phyloP scores from a whole-genome alignment of 2,888 invertebrate species.

The Cistogaster globosa region DNA sequence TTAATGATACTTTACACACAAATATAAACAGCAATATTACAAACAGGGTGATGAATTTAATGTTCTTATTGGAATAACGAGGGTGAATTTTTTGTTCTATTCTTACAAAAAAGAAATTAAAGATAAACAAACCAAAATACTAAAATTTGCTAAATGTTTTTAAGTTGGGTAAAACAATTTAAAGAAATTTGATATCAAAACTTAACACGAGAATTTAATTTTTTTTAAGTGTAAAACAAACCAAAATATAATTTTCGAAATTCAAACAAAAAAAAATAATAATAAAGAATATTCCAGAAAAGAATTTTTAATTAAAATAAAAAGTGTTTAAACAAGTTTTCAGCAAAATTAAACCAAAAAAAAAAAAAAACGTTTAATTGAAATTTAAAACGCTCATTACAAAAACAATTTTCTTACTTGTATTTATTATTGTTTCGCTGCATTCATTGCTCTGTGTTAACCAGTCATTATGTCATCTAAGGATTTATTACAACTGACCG shows the following conservation, averaged over 20 bases:
- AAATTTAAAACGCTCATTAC: background rate
- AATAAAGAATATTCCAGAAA: background rate
- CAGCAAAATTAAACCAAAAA: no score
- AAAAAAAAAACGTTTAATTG: background rate
- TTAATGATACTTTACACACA: background rate
- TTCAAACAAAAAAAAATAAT: background rate
- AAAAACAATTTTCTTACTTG: background rate
- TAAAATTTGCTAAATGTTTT: background rate
- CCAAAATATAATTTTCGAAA: background rate
- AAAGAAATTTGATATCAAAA: conserved; percentile 15
- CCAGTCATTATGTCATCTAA: conserved; percentile 40
- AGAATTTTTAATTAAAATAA: no score
- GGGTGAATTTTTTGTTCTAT: background rate
- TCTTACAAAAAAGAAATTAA: background rate
- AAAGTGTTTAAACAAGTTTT: no score
- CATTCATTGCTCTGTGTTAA: background rate
- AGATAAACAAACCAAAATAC: conserved; percentile 1
- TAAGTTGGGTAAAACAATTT: conserved; percentile 16
- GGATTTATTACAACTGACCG: conserved; percentile 50
- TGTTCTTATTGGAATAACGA: conserved; percentile 45
- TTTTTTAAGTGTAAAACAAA: conserved; percentile 11
- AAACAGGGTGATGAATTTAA: conserved; percentile 43
- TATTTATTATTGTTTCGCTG: background rate
- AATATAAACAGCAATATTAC: background rate
- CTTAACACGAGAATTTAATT: background rate